Evolutionary conservation across 2,113 vertebrate genomes (phyloP).

Genomic region (Conger conger): DNA sequence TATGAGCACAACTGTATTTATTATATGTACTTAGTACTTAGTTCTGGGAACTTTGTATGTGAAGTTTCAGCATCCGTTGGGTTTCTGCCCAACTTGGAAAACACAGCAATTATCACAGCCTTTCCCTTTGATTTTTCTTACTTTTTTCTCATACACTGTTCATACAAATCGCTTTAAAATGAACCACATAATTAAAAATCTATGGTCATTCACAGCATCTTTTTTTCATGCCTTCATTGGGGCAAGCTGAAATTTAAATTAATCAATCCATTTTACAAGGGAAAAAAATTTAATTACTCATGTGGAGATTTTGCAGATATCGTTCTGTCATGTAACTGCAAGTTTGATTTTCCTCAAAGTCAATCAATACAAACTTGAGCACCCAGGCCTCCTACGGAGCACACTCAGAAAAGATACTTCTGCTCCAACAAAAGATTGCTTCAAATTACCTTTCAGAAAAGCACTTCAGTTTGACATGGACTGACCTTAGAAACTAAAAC

Average conservation of each 20-base stretch:
- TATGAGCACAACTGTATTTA: too few relatives aligned
- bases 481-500: not conserved
- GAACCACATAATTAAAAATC: not conserved
- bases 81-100: too few relatives aligned
- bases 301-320: not conserved
- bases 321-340: not conserved
- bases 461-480: not conserved
- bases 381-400: not conserved
- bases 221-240: not conserved
- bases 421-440: not conserved
- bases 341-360: conserved; percentile 22
- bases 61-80: too few relatives aligned
- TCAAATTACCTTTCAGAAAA: not conserved
- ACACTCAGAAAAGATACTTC: not conserved
- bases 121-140: too few relatives aligned
- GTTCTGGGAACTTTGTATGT: too few relatives aligned
- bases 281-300: not conserved
- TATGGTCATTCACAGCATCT: not conserved
- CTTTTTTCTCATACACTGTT: not conserved
- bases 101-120: too few relatives aligned
- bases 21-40: too few relatives aligned
- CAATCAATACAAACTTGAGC: conserved; percentile 8
- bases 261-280: not conserved
- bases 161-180: not conserved
- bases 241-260: not conserved